A percentile compares a stretch with the other conserved stretches of the same genome.
phyloP scores from a whole-genome alignment of 2,888 invertebrate genomes.

The Drepanosiphum platanoidis region DNA sequence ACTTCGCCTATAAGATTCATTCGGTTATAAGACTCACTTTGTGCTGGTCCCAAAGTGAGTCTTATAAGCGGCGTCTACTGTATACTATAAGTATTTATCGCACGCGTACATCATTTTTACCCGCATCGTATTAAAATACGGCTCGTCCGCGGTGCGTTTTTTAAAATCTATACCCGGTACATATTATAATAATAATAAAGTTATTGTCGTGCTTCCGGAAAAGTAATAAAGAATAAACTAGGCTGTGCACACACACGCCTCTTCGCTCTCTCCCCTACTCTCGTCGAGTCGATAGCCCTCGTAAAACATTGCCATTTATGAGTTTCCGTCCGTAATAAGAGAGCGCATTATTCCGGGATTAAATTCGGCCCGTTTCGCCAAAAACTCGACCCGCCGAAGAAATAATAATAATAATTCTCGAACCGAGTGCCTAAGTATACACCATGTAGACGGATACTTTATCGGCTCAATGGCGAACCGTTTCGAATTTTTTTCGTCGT shows the following conservation, averaged over 20 bases:
- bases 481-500: too few relatives aligned
- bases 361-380: constrained; percentile 13
- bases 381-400: constrained; percentile 11
- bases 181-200: constrained; percentile 43
- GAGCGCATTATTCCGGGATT: constrained; percentile 38
- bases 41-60: too few relatives aligned
- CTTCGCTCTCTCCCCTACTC: not conserved
- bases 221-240: constrained; percentile 56
- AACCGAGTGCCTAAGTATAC: too few relatives aligned
- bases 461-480: too few relatives aligned
- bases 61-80: too few relatives aligned
- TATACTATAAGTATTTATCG: too few relatives aligned
- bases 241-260: constrained; percentile 18
- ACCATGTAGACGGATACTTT: too few relatives aligned
- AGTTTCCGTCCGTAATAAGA: constrained; percentile 36
- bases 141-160: not conserved
- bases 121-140: too few relatives aligned
- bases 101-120: too few relatives aligned
- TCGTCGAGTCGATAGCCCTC: constrained; percentile 17
- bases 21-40: too few relatives aligned
- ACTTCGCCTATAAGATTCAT: too few relatives aligned
- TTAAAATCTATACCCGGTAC: constrained; percentile 24
- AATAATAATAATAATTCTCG: too few relatives aligned
- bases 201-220: constrained; percentile 34
- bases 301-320: constrained; percentile 54